These are phyloP conservation scores for Dicyrtoma fusca DNA, from an alignment of 2,888 invertebrate species.

Conservation along the genomic window DNA sequence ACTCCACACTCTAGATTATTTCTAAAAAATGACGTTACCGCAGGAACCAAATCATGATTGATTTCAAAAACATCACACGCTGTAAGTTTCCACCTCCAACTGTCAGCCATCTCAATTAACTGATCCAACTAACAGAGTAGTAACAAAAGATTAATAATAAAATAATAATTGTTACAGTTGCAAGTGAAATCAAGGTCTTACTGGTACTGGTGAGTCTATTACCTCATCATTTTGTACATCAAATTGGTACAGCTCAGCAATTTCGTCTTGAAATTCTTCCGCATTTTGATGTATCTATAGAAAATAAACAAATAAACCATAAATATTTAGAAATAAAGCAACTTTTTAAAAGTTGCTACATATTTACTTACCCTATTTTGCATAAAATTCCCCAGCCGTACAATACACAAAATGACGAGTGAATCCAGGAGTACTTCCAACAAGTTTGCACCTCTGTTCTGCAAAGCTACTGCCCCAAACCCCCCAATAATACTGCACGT, in stretches of 20 bases:
- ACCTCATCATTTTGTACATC: neutral
- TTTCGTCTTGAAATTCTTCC: neutral
- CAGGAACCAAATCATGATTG: conserved; percentile 5
- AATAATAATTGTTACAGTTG: no score
- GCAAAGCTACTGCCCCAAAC: neutral
- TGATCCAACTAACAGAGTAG: neutral
- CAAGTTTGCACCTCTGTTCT: neutral
- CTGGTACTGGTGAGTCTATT: neutral
- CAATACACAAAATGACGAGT: neutral
- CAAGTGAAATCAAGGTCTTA: neutral
- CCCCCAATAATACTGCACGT: neutral
- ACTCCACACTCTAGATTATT: no score
- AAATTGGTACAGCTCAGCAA: neutral
- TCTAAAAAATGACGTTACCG: neutral
- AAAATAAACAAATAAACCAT: neutral
- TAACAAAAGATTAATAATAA: no score
- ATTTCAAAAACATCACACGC: conserved; percentile 14
- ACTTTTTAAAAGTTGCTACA: no score
- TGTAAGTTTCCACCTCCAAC: conserved; percentile 12
- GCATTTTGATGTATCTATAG: neutral
- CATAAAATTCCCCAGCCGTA: neutral
- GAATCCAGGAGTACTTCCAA: neutral
- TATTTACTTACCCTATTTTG: neutral
- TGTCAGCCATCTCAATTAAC: neutral
- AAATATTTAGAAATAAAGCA: no score